Evolutionary conservation across 2,797 vertebrate species (phyloP).

Genomic region (Sus cebifrons): DNA sequence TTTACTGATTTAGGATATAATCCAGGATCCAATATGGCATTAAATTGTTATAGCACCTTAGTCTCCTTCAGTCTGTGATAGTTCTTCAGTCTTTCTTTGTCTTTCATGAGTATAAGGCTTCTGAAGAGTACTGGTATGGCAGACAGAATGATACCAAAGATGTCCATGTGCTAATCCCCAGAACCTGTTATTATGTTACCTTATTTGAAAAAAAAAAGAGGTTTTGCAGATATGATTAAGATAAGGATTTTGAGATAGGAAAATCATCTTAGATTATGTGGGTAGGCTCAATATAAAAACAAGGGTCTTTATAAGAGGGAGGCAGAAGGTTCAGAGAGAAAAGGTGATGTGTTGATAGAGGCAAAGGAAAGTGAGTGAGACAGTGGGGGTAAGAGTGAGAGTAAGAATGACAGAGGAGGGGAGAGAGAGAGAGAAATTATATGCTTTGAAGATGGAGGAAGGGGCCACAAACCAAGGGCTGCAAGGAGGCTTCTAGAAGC

Average conservation of each 20-base stretch:
- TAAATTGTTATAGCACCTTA: neutral
- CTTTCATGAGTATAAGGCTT: slow-evolving; percentile 9
- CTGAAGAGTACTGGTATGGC: neutral
- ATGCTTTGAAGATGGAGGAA: neutral
- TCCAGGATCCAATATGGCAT: neutral
- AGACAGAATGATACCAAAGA: neutral
- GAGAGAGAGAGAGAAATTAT: neutral
- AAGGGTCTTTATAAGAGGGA: neutral
- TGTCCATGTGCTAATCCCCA: neutral
- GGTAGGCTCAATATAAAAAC: neutral
- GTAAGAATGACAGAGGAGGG: neutral
- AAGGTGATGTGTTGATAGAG: neutral
- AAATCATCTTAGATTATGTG: neutral
- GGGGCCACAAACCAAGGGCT: neutral
- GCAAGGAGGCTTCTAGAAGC: neutral
- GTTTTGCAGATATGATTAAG: neutral
- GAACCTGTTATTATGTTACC: neutral
- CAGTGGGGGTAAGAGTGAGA: too few species aligned
- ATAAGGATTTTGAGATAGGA: neutral
- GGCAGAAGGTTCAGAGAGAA: neutral
- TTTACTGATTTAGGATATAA: neutral
- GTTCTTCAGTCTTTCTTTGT: neutral
- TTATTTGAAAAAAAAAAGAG: slow-evolving; percentile 5
- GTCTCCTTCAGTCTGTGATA: neutral
- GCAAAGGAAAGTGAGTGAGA: neutral